Evolutionary conservation across 2,113 vertebrate species (phyloP).

Genomic region (Onychorhynchus coronatus): DNA sequence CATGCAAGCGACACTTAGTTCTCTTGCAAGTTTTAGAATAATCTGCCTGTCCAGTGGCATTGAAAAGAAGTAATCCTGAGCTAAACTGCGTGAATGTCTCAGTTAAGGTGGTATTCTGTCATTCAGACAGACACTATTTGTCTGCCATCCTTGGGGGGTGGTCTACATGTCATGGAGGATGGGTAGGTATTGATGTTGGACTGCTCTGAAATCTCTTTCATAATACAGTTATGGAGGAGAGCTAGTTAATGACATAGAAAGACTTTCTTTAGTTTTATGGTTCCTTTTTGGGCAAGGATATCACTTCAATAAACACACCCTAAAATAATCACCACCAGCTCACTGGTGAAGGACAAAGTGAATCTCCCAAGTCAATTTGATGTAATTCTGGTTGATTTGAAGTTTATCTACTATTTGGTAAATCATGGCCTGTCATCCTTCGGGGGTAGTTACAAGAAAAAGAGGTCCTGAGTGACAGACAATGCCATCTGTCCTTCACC

Average conservation of each 20-base stretch:
- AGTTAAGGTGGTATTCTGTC: neutral
- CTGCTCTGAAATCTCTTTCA: neutral
- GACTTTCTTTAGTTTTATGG: neutral
- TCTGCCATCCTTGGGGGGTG: neutral
- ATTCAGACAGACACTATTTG: neutral
- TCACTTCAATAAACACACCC: neutral
- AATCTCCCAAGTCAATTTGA: neutral
- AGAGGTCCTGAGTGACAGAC: neutral
- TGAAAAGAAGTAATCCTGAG: neutral
- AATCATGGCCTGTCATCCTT: neutral
- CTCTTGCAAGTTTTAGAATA: neutral
- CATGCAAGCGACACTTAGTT: neutral
- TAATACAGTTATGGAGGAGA: neutral
- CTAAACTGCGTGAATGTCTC: neutral
- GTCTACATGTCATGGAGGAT: neutral
- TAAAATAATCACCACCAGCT: neutral
- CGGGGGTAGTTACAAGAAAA: neutral
- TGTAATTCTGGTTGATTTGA: constrained; percentile 1
- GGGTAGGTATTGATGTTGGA: neutral
- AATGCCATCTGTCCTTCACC: neutral
- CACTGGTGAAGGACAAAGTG: neutral
- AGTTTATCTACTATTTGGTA: neutral
- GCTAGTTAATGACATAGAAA: neutral
- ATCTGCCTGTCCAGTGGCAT: neutral
- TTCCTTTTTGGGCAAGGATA: neutral